These are phyloP conservation scores for Pipra filicauda DNA, from an alignment of 2,113 vertebrate species.

Conservation along the genomic window DNA sequence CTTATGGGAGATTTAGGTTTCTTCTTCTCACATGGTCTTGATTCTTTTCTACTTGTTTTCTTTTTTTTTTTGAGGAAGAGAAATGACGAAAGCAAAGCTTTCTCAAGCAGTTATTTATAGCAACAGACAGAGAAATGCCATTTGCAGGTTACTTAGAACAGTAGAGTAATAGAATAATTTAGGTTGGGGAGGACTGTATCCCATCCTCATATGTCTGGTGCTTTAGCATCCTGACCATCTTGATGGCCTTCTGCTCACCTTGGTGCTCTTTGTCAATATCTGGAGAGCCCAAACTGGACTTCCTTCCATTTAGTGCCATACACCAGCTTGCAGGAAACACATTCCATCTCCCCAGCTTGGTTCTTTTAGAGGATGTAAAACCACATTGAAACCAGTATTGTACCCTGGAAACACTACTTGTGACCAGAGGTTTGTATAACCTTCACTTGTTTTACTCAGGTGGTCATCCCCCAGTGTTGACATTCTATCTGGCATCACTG, in stretches of 20 bases:
- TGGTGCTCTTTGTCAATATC: not conserved
- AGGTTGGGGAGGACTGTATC: not conserved
- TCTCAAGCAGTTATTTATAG: not conserved
- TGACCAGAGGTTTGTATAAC: not conserved
- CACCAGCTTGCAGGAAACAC: not conserved
- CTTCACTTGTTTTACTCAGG: not conserved
- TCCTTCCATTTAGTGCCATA: not conserved
- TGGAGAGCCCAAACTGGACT: not conserved
- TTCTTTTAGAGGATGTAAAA: not conserved
- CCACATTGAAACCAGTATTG: not conserved
- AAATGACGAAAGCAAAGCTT: not conserved
- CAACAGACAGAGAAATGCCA: not conserved
- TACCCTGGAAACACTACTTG: not conserved
- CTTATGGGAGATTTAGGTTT: not conserved
- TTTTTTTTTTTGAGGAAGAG: not conserved
- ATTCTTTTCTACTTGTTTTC: not conserved
- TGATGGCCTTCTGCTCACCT: not conserved
- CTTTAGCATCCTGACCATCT: not conserved
- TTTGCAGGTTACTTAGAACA: not conserved
- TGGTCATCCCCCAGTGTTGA: not conserved
- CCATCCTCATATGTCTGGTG: not conserved
- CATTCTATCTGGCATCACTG: not conserved
- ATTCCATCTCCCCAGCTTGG: fast-evolving
- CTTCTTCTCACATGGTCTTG: not conserved
- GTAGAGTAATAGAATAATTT: not conserved